Evolutionary conservation across 2,888 invertebrate species (phyloP).

Genomic region (Tubiluchus corallicola): DNA sequence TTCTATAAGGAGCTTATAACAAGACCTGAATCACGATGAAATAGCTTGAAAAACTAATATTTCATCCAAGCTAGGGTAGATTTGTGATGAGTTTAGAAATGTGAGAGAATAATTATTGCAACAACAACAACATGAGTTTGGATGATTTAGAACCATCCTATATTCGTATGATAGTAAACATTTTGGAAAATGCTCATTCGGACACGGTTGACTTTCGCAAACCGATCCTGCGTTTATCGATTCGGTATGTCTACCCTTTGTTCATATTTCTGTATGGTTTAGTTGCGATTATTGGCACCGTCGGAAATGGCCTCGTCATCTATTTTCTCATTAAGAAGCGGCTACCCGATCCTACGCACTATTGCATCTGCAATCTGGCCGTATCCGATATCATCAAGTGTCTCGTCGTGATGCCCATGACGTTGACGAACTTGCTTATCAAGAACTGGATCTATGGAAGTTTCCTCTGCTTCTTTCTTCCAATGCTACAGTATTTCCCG

Average conservation of each 20-base stretch:
- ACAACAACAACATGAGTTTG: no score
- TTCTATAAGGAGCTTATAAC: no score
- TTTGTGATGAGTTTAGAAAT: no score
- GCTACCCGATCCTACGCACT: slow-evolving; percentile 42
- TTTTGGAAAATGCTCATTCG: slow-evolving; percentile 27
- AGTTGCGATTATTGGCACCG: slow-evolving; percentile 37
- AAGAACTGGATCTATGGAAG: slow-evolving; percentile 54
- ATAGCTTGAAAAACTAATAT: no score
- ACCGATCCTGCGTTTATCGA: slow-evolving; percentile 39
- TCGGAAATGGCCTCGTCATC: slow-evolving; percentile 40
- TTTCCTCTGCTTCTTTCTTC: slow-evolving; percentile 48
- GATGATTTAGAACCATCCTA: no score
- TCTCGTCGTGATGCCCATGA: slow-evolving; percentile 44
- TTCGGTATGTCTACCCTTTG: slow-evolving; percentile 36
- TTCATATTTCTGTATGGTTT: slow-evolving; percentile 43
- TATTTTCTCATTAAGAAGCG: slow-evolving; percentile 30
- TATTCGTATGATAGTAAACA: slow-evolving; percentile 27
- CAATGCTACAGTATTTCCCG: slow-evolving; percentile 53
- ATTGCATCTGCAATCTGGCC: slow-evolving; percentile 45
- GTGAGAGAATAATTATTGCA: no score
- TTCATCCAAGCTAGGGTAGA: no score
- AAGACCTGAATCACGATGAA: no score
- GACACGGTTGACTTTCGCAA: slow-evolving; percentile 36
- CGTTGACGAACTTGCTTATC: slow-evolving; percentile 44
- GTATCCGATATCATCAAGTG: slow-evolving; percentile 47